Percentiles rank a stretch among this genome's conserved stretches.
phyloP scores from a whole-genome alignment of 2,888 invertebrate species.

The Caenorhabditis doughertyi region DNA sequence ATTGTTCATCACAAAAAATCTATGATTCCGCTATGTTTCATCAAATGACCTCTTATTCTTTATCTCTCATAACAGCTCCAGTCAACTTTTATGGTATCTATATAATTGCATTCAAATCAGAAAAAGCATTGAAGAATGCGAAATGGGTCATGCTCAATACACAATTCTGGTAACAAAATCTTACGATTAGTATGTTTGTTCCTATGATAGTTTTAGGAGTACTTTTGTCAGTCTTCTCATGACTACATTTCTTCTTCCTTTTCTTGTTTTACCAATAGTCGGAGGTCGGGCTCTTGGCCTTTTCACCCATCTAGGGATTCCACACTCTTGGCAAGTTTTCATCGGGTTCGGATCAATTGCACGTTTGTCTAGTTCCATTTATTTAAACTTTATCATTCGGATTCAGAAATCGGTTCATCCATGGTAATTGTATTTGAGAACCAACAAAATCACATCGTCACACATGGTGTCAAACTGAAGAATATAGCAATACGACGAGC shows the following conservation, averaged over 20 bases:
- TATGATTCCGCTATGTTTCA: slow-evolving; percentile 10
- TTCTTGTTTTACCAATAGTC: slow-evolving; percentile 21
- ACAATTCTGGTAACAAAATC: slow-evolving; percentile 30
- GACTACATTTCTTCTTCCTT: neutral
- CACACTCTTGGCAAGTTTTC: slow-evolving; percentile 1
- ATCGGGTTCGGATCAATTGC: slow-evolving; percentile 26
- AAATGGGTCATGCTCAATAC: slow-evolving; percentile 45
- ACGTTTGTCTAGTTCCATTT: slow-evolving; percentile 3
- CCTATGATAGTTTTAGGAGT: slow-evolving; percentile 17
- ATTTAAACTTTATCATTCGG: neutral
- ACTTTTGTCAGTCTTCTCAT: slow-evolving; percentile 8
- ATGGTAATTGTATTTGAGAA: slow-evolving; percentile 47
- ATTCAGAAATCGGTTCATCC: slow-evolving; percentile 29
- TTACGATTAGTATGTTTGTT: neutral
- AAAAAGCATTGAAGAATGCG: slow-evolving; percentile 16
- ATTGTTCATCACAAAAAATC: neutral
- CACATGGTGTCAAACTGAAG: slow-evolving; percentile 24
- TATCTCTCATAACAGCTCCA: slow-evolving; percentile 32
- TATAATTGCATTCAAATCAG: slow-evolving; percentile 13
- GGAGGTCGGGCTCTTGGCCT: slow-evolving; percentile 17
- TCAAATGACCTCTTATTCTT: neutral
- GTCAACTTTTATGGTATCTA: slow-evolving; percentile 34
- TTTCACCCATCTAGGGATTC: neutral
- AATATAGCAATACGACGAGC: too few species aligned
- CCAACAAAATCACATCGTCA: slow-evolving; percentile 36